Conservation (phyloP, 2,888 invertebrate species). For the Catonia carolina region DNA sequence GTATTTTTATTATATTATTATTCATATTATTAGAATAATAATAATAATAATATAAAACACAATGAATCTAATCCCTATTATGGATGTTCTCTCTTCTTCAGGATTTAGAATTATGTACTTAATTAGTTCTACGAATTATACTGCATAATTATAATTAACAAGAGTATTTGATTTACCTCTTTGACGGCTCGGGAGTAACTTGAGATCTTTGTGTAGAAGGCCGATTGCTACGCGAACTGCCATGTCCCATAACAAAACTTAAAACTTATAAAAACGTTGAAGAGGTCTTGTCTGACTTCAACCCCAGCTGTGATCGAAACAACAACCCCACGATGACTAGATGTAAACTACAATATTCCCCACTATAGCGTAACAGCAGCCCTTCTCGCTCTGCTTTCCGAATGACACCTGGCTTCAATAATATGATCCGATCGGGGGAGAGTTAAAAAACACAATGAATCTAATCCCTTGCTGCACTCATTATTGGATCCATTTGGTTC, state of each 20-base stretch:
- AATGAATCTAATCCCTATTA: too few species aligned
- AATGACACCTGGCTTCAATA: constrained; percentile 10
- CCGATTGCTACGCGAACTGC: neutral
- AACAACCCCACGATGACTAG: neutral
- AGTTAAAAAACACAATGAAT: constrained; percentile 8
- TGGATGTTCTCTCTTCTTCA: too few species aligned
- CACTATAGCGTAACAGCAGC: neutral
- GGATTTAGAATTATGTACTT: too few species aligned
- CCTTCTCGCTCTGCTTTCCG: neutral
- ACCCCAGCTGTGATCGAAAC: neutral
- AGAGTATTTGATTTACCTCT: too few species aligned
- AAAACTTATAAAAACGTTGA: neutral
- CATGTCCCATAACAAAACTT: neutral
- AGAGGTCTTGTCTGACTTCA: neutral
- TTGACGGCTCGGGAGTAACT: too few species aligned
- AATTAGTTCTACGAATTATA: too few species aligned
- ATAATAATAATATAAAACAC: too few species aligned
- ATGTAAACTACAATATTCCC: neutral
- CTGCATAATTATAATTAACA: too few species aligned
- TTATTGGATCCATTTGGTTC: neutral
- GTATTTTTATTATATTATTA: too few species aligned
- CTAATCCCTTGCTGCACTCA: constrained; percentile 7
- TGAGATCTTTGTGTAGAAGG: too few species aligned
- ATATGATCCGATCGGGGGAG: too few species aligned
- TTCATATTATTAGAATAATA: too few species aligned